A percentile compares a stretch with the other conserved stretches of the same genome.
These are phyloP conservation scores for Muraenolepis orangiensis DNA, from an alignment of 2,797 vertebrate species.

Conservation along the genomic window DNA sequence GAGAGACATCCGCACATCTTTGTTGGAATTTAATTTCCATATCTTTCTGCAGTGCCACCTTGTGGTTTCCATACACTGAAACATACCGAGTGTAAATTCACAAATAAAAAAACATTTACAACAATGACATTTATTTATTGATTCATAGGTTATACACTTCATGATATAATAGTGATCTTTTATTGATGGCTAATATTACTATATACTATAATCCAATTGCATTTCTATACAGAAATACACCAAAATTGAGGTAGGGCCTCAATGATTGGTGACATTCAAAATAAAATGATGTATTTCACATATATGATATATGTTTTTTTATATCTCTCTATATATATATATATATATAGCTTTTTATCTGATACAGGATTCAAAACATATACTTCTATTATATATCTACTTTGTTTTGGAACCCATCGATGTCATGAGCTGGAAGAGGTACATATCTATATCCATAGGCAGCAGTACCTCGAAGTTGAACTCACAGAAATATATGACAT, in stretches of 20 bases:
- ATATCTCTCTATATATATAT: slow-evolving; percentile 53
- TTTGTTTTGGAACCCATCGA: slow-evolving; percentile 77
- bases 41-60: not conserved
- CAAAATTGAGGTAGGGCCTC: slow-evolving; percentile 99
- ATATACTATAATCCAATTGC: slow-evolving; percentile 94
- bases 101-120: slow-evolving; percentile 71
- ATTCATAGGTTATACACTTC: slow-evolving; percentile 88
- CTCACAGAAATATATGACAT: slow-evolving; percentile 86
- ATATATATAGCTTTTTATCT: slow-evolving; percentile 58
- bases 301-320: slow-evolving; percentile 71
- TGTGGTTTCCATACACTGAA: not conserved
- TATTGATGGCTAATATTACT: slow-evolving; percentile 88
- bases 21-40: not conserved
- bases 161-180: slow-evolving; percentile 91
- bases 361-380: slow-evolving; percentile 81
- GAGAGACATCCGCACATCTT: not conserved
- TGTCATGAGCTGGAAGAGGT: slow-evolving; percentile 83
- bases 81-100: not conserved
- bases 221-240: slow-evolving; percentile 99
- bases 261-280: slow-evolving; percentile 89
- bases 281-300: slow-evolving; percentile 86
- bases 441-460: slow-evolving; percentile 96
- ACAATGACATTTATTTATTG: slow-evolving; percentile 96
- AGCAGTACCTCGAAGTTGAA: slow-evolving; percentile 87
- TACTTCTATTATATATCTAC: slow-evolving; percentile 67